A percentile compares a stretch with the other conserved stretches of the same genome.
These are phyloP conservation scores for Drosophila elegans DNA, from an alignment of 1,140 invertebrate genomes.

Conservation along the genomic window DNA sequence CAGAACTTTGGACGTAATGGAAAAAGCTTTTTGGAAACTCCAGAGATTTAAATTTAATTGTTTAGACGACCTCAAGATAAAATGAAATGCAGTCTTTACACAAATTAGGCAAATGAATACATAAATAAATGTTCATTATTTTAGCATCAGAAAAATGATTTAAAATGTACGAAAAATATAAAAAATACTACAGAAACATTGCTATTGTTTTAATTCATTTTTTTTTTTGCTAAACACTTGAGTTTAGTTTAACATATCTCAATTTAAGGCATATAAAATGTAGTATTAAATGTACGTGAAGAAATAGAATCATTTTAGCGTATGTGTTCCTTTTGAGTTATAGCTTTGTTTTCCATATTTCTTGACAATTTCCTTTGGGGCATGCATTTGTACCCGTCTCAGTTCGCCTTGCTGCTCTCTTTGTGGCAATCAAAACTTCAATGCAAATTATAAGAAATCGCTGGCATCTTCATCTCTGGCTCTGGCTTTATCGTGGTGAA, in stretches of 20 bases:
- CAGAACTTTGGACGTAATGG: neutral
- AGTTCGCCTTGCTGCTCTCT: conserved; percentile 19
- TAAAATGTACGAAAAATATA: too few relatives aligned
- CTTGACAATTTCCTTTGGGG: conserved; percentile 10
- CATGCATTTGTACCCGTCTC: conserved; percentile 14
- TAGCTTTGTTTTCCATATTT: conserved; percentile 6
- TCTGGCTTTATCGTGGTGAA: conserved; percentile 6
- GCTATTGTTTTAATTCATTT: too few relatives aligned
- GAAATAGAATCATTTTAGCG: neutral
- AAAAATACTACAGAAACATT: too few relatives aligned
- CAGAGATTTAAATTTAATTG: conserved; percentile 8
- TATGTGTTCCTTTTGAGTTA: conserved; percentile 19
- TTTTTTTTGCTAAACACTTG: too few relatives aligned
- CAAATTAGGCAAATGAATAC: too few relatives aligned
- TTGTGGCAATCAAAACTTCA: conserved; percentile 53
- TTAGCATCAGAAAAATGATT: too few relatives aligned
- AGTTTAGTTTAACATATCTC: too few relatives aligned
- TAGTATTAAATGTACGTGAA: neutral
- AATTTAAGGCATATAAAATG: neutral
- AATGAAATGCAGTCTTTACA: too few relatives aligned
- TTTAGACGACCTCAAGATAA: neutral
- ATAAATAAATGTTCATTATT: too few relatives aligned
- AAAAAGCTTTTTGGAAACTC: neutral
- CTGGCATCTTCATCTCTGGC: conserved; percentile 16
- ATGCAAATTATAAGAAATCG: conserved; percentile 44